These are phyloP conservation scores for Stictonetta naevosa DNA, from an alignment of 2,113 vertebrate genomes.

Conservation along the genomic window DNA sequence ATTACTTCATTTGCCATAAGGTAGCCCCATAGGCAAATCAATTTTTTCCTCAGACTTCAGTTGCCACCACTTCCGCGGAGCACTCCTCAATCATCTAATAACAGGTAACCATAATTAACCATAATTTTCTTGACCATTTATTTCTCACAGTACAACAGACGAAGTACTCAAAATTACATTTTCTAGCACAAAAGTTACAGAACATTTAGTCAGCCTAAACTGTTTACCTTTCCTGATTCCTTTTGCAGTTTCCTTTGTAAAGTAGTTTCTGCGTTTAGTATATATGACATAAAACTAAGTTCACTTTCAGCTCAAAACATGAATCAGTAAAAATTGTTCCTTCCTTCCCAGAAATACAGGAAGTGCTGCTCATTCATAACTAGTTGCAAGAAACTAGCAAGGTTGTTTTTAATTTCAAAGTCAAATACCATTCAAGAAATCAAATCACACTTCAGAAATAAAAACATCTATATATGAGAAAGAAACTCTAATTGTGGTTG, in stretches of 20 bases:
- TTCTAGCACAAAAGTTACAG: not conserved
- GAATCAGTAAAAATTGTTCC: not conserved
- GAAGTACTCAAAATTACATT: not conserved
- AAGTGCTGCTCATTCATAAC: not conserved
- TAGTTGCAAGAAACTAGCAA: not conserved
- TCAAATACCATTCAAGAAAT: not conserved
- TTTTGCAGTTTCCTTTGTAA: not conserved
- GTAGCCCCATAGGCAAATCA: rapidly evolving
- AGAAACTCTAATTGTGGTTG: not conserved
- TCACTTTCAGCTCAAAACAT: not conserved
- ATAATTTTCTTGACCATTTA: not conserved
- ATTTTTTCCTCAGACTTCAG: not conserved
- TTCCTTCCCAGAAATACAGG: not conserved
- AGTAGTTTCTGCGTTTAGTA: not conserved
- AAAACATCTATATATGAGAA: not conserved
- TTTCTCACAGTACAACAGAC: not conserved
- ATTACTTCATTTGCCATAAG: not conserved
- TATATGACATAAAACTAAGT: not conserved
- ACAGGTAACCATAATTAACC: not conserved
- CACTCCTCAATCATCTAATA: not conserved
- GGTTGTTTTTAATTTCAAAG: not conserved
- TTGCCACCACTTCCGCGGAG: not conserved
- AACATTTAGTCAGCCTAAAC: not conserved
- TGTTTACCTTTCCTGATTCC: not conserved
- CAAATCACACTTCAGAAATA: not conserved